A percentile compares a stretch with the other conserved stretches of the same genome.
Conservation (phyloP, 1,140 invertebrate species). For the Trichogramma pretiosum region DNA sequence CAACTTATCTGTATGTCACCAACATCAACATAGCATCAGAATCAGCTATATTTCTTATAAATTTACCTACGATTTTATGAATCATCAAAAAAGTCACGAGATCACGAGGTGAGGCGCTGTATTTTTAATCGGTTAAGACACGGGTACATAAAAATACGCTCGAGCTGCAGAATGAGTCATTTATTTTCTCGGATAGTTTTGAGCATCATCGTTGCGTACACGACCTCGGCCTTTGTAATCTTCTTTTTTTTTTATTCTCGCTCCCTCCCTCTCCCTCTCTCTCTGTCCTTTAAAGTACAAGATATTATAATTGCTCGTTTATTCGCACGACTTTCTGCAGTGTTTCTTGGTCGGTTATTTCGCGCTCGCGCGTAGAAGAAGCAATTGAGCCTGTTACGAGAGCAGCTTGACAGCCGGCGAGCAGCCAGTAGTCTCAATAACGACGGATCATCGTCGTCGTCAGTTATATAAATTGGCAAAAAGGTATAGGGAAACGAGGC, state of each 20-base stretch:
- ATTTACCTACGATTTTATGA: too few species aligned
- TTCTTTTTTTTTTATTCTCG: not conserved
- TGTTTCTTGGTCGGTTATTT: conserved; percentile 22
- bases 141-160: too few species aligned
- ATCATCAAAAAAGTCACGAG: too few species aligned
- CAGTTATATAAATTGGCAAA: not conserved
- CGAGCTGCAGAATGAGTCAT: too few species aligned
- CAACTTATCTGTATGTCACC: too few species aligned
- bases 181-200: conserved; percentile 9
- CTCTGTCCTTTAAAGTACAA: conserved; percentile 8
- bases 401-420: not conserved
- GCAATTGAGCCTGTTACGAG: conserved; percentile 24
- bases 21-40: too few species aligned
- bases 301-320: conserved; percentile 25
- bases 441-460: not conserved
- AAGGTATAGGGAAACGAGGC: not conserved
- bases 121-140: conserved; percentile 1
- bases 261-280: conserved; percentile 1
- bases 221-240: conserved; percentile 8
- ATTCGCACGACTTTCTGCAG: conserved; percentile 20
- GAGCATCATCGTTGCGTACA: too few species aligned
- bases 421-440: too few species aligned
- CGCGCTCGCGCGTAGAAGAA: conserved; percentile 20
- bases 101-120: not conserved
- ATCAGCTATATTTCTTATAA: too few species aligned